Percentiles rank a stretch among this genome's conserved stretches.
Conservation (phyloP, 2,888 invertebrate genomes). For the Corythucha ciliata region DNA sequence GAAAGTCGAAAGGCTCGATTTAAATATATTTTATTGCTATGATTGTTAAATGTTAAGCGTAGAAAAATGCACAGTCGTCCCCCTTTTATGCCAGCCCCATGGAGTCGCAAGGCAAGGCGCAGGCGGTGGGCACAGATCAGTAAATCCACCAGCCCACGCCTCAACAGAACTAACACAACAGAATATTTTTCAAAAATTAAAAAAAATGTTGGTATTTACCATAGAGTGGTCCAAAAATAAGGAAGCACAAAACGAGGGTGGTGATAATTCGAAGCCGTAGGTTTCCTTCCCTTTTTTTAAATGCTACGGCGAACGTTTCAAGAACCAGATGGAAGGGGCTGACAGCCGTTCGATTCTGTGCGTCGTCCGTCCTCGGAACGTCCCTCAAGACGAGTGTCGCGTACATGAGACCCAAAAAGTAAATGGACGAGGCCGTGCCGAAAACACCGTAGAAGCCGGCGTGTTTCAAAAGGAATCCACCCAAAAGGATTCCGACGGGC, state of each 20-base stretch:
- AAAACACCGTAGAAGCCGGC: conserved; percentile 31
- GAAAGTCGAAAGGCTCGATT: too few species aligned
- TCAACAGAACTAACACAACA: too few species aligned
- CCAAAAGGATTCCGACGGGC: conserved; percentile 27
- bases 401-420: conserved; percentile 23
- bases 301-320: conserved; percentile 25
- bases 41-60: too few species aligned
- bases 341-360: conserved; percentile 19
- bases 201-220: conserved; percentile 21
- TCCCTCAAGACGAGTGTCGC: conserved; percentile 24
- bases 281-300: conserved; percentile 25
- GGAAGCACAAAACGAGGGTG: conserved; percentile 23
- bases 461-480: conserved; percentile 26
- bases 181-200: background rate
- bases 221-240: conserved; percentile 26
- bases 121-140: too few species aligned
- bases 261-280: conserved; percentile 22
- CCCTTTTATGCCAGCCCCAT: too few species aligned
- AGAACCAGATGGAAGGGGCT: conserved; percentile 20
- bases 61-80: too few species aligned
- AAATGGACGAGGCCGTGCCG: conserved; percentile 22
- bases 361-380: conserved; percentile 16
- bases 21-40: too few species aligned
- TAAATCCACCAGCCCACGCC: background rate
- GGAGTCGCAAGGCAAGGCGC: too few species aligned